Evolutionary conservation across 2,888 invertebrate species (phyloP).

Genomic region (Drosophila meridionalis): DNA sequence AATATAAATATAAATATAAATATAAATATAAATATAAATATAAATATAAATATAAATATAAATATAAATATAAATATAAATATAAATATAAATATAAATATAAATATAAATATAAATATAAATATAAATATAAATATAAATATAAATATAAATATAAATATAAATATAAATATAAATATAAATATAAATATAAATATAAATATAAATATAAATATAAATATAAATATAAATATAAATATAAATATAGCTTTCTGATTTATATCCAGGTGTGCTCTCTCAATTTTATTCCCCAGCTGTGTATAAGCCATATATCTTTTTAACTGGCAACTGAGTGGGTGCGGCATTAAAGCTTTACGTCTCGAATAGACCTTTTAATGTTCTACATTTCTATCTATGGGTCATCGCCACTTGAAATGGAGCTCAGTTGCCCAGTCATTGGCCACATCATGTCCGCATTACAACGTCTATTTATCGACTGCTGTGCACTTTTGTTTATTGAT

Average conservation of each 20-base stretch:
- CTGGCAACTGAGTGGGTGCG: slow-evolving; percentile 5
- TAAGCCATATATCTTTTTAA: slow-evolving; percentile 5
- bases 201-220: too few relatives aligned
- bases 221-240: background rate
- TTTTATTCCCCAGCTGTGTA: background rate
- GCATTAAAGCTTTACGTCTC: slow-evolving; percentile 11
- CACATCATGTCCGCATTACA: slow-evolving; percentile 7
- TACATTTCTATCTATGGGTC: slow-evolving; percentile 17
- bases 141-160: too few relatives aligned
- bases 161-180: too few relatives aligned
- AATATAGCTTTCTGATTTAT: background rate
- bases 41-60: too few relatives aligned
- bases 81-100: too few relatives aligned
- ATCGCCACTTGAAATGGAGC: slow-evolving; percentile 16
- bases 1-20: background rate
- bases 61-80: too few relatives aligned
- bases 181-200: too few relatives aligned
- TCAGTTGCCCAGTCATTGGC: background rate
- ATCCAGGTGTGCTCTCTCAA: background rate
- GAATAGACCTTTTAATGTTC: slow-evolving; percentile 1
- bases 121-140: too few relatives aligned
- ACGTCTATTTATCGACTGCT: background rate
- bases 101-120: too few relatives aligned
- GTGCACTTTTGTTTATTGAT: slow-evolving; percentile 67
- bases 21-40: background rate